These are phyloP conservation scores for Catharus ustulatus DNA, from an alignment of 2,797 vertebrate species.

Conservation along the genomic window DNA sequence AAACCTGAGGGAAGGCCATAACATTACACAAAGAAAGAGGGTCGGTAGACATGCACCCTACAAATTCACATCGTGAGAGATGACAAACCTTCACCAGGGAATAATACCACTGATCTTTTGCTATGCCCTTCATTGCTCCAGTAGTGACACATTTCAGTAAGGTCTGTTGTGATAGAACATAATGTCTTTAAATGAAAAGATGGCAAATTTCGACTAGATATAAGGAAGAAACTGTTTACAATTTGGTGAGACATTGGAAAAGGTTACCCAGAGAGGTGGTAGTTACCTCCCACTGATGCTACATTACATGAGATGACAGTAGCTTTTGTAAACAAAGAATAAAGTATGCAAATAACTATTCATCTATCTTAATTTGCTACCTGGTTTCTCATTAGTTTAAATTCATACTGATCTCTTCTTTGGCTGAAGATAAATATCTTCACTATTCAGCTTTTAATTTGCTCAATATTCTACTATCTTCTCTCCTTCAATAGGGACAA, in stretches of 20 bases:
- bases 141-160: not conserved
- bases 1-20: not conserved
- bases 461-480: not conserved
- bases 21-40: not conserved
- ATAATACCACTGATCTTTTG: not conserved
- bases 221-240: not conserved
- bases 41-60: not conserved
- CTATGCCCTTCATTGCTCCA: not conserved
- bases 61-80: not conserved
- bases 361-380: not conserved
- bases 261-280: not conserved
- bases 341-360: not conserved
- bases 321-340: not conserved
- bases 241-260: not conserved
- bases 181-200: not conserved
- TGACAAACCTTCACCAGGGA: not conserved
- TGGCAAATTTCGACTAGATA: not conserved
- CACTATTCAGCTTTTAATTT: slow-evolving; percentile 9
- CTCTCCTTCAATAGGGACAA: not conserved
- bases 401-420: not conserved
- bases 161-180: rapidly evolving
- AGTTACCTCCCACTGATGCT: not conserved
- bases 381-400: not conserved
- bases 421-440: slow-evolving; percentile 17
- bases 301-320: not conserved